Evolutionary conservation across 2,113 vertebrate species (phyloP), one percentile per base, ranked within the genome.

Genomic region (Regulus satrapa): DNA sequence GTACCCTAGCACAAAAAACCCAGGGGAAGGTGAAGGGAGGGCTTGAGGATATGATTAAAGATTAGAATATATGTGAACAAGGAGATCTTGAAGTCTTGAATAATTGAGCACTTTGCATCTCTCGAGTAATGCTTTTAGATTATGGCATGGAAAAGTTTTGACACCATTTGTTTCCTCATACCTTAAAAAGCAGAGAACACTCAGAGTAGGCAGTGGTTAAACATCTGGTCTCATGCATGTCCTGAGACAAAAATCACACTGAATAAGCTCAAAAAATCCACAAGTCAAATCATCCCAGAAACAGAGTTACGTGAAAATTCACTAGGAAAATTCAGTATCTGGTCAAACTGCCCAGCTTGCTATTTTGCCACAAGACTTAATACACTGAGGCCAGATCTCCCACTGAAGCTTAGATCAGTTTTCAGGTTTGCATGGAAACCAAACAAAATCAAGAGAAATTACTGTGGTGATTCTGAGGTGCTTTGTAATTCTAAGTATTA

Each of bases 151-250:
- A 66, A 74, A 49, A 18, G 2, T 89, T 81, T 77, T 58, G 29
- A 61, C 20, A 71, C 5, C n/a, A 12, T 71, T 86, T 77, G 29
- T 66, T 32, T 31, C 32, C 36, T 83, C 46, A 3, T 18, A 45
- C 43, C 17, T 63, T 54, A 17, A 84, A 74, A 48, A 6, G 26
- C 3, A 6, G 24, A 23, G 34, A 67, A 67, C 0, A 0, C 54
- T 76, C 40, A 21, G 52, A 77, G 24, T 10, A 55, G 69, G 20
- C 25, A 62, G 51, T 31, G 72, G 58, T 23, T 52, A 43, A 94
- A 63, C 19, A 56, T 46, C 58, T 77, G 46, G 1, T 46, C 82
- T 76, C 32, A 21, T 1, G 8, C 19, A 7, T 46, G 49, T 84
- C 40, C n/a, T 14, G 20, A 51, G 31, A 71, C 29, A 90, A 73